These are phyloP conservation scores for Avahi laniger DNA, from an alignment of 2,797 vertebrate species.

Conservation along the genomic window DNA sequence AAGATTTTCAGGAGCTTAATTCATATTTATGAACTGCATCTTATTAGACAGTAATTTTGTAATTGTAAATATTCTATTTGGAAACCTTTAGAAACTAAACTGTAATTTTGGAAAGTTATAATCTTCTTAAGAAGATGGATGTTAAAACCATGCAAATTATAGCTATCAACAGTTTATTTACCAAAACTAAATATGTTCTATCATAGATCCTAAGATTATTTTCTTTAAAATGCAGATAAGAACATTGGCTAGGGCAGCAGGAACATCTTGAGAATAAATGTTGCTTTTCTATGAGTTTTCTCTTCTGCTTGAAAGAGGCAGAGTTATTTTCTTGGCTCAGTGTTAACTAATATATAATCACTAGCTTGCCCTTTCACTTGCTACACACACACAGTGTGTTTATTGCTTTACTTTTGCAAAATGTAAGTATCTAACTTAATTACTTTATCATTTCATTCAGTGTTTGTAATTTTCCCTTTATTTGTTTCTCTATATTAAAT, in stretches of 20 bases:
- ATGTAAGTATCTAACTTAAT: background rate
- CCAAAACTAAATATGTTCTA: conserved; percentile 23
- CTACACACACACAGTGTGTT: background rate
- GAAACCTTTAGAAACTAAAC: conserved; percentile 27
- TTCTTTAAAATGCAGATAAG: conserved; percentile 10
- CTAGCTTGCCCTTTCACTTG: background rate
- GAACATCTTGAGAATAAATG: background rate
- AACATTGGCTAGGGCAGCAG: background rate
- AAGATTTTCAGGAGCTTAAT: conserved; percentile 38
- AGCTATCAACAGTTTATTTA: conserved; percentile 28
- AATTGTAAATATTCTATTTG: conserved; percentile 20
- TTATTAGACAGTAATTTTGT: conserved; percentile 39
- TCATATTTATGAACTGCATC: conserved; percentile 20
- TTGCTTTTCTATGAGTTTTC: background rate
- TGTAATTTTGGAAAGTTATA: background rate
- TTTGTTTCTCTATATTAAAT: conserved; percentile 21
- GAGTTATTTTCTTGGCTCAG: background rate
- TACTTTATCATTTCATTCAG: background rate
- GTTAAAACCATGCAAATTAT: conserved; percentile 20
- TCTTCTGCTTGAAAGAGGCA: background rate
- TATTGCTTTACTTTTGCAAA: background rate
- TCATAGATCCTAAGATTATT: background rate
- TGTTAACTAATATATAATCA: background rate
- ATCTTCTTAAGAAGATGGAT: conserved; percentile 2
- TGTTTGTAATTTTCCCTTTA: background rate